Percentiles rank a stretch among this genome's conserved stretches.
phyloP scores from a whole-genome alignment of 2,113 vertebrate genomes.

The Prunella himalayana region DNA sequence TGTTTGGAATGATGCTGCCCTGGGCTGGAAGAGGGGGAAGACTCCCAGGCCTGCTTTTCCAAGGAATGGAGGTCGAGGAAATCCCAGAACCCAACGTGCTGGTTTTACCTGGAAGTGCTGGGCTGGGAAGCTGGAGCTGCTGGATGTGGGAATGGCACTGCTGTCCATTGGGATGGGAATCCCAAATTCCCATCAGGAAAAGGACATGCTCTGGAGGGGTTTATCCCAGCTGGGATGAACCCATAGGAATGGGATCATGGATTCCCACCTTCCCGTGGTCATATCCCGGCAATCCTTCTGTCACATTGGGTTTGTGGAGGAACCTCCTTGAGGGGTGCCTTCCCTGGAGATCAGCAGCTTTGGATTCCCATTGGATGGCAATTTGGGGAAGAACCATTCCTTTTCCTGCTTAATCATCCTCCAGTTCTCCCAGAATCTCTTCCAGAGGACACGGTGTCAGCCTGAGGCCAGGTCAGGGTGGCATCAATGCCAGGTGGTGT shows the following conservation, averaged over 20 bases:
- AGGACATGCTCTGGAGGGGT: fast-evolving
- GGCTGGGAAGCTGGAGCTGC: neutral
- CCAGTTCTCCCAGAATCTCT: neutral
- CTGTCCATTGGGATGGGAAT: neutral
- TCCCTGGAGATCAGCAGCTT: neutral
- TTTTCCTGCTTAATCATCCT: neutral
- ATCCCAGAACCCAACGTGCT: fast-evolving
- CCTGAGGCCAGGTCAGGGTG: fast-evolving
- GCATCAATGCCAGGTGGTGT: no score
- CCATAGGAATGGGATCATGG: fast-evolving
- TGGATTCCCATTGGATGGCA: neutral
- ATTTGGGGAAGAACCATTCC: fast-evolving
- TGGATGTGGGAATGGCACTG: neutral
- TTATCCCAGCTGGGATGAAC: neutral
- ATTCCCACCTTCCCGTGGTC: fast-evolving
- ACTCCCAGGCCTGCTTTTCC: neutral
- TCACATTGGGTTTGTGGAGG: fast-evolving
- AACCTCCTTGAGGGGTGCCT: neutral
- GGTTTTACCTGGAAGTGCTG: neutral
- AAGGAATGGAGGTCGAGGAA: neutral
- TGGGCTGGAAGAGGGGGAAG: neutral
- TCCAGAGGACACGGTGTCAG: fast-evolving
- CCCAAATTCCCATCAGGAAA: fast-evolving
- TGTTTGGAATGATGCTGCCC: no score
- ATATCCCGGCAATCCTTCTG: fast-evolving